Percentiles rank a stretch among this genome's conserved stretches.
These are phyloP conservation scores for Sebastes miniatus DNA, from an alignment of 2,797 vertebrate species.

Conservation along the genomic window DNA sequence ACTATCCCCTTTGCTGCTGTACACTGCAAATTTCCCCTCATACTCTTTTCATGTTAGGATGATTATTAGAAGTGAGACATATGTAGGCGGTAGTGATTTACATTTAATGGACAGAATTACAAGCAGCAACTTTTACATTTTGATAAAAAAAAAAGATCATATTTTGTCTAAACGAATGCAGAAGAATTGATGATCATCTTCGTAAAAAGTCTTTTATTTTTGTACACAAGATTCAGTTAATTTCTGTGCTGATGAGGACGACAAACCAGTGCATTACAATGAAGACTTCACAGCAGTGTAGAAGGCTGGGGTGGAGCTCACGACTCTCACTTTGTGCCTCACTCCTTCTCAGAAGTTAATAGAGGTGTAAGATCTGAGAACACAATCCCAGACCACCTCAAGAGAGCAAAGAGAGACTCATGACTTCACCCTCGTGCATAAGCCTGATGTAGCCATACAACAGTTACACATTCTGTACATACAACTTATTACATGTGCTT, in stretches of 20 bases:
- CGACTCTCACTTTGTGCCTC: constrained; percentile 28
- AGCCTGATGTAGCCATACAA: constrained; percentile 47
- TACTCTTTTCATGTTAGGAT: background rate
- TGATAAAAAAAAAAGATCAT: background rate
- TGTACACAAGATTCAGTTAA: constrained; percentile 65
- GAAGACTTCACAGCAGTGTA: constrained; percentile 84
- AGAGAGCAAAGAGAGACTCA: constrained; percentile 35
- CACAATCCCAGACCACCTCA: background rate
- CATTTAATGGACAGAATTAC: background rate
- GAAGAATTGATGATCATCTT: background rate
- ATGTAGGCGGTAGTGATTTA: background rate
- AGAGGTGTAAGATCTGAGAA: background rate
- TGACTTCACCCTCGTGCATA: constrained; percentile 43
- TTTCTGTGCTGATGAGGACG: constrained; percentile 72
- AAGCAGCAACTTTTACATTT: background rate
- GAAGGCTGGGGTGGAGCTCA: constrained; percentile 57
- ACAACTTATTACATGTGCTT: constrained; percentile 69
- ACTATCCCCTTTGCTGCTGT: too few relatives aligned
- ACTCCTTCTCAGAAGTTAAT: background rate
- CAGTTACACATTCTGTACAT: constrained; percentile 58
- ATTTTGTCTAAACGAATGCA: background rate
- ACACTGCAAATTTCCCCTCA: background rate
- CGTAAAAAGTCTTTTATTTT: constrained; percentile 80
- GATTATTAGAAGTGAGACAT: background rate
- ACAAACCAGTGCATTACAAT: constrained; percentile 85